phyloP scores from a whole-genome alignment of 2,797 vertebrate genomes.

The Lophura swinhoii region DNA sequence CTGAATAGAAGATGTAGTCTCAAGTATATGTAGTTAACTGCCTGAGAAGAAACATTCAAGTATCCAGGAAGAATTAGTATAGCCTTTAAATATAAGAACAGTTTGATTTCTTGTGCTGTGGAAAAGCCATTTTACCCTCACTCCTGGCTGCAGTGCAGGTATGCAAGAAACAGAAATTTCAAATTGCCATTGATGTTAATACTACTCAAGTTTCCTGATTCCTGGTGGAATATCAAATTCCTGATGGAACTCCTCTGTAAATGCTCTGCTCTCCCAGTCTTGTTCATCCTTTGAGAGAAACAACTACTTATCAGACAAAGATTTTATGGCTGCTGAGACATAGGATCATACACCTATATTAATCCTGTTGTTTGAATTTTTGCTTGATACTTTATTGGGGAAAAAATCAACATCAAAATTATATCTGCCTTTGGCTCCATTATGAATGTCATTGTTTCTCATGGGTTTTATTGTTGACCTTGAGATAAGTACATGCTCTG shows the following conservation, averaged over 20 bases:
- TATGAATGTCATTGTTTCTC: background rate
- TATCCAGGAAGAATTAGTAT: background rate
- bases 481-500: background rate
- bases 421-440: background rate
- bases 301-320: background rate
- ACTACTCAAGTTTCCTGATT: background rate
- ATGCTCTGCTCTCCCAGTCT: background rate
- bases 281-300: background rate
- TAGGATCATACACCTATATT: background rate
- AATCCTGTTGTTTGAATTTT: background rate
- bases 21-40: background rate
- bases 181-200: background rate
- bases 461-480: background rate
- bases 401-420: background rate
- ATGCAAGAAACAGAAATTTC: background rate
- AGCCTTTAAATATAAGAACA: background rate
- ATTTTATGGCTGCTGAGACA: background rate
- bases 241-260: background rate
- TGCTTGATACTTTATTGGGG: background rate
- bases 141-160: background rate
- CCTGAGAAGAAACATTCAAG: background rate
- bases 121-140: background rate
- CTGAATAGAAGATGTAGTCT: background rate
- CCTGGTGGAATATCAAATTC: background rate
- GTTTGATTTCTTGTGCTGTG: background rate